These are phyloP conservation scores for Xylocopa sonorina DNA, from an alignment of 1,140 invertebrate genomes.

Conservation along the genomic window DNA sequence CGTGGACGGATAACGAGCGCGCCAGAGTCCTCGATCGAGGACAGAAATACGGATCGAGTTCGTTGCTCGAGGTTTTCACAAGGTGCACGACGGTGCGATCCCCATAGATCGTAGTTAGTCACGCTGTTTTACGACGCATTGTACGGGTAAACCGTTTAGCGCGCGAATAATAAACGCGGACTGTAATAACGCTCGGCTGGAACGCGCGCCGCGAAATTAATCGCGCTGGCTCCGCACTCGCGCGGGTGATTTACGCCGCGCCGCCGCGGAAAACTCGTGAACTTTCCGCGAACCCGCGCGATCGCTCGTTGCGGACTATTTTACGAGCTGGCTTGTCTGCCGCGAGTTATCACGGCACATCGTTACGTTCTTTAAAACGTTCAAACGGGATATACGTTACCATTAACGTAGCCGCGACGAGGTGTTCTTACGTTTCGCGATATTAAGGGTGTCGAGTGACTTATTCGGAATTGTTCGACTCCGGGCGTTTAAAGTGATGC, in stretches of 20 bases:
- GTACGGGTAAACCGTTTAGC: constrained; percentile 29
- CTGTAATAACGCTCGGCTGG: no score
- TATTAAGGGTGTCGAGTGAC: no score
- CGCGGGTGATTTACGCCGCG: neutral
- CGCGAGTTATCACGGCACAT: no score
- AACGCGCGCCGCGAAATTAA: neutral
- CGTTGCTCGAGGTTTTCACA: neutral
- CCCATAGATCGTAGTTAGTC: constrained; percentile 24
- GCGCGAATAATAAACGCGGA: constrained; percentile 11
- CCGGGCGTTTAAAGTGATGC: no score
- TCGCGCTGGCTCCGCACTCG: neutral
- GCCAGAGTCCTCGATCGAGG: no score
- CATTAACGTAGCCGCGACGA: no score
- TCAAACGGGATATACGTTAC: neutral
- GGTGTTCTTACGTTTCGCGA: no score
- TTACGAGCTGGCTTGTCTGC: neutral
- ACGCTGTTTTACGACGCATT: constrained; percentile 34
- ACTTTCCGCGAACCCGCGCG: neutral
- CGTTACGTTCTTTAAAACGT: neutral
- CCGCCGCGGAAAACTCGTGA: neutral
- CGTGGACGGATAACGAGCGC: no score
- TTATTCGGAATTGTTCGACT: no score
- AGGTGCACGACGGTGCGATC: neutral
- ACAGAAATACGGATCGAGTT: neutral
- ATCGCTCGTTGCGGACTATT: neutral